Evolutionary conservation across 2,113 vertebrate species (phyloP).

Genomic region (Lagopus leucura): DNA sequence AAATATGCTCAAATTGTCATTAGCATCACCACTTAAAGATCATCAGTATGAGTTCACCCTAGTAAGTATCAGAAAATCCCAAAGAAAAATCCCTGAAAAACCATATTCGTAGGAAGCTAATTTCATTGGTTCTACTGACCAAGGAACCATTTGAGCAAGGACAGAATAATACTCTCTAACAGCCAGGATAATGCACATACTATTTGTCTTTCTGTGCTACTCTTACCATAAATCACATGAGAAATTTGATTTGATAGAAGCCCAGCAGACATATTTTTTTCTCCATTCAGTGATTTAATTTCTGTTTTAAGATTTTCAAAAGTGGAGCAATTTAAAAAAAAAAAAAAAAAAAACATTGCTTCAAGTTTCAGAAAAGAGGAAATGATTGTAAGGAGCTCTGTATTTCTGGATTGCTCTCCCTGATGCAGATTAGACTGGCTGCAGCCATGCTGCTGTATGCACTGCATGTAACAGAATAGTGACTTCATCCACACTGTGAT

Average conservation of each 20-base stretch:
- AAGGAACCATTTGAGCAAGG: background rate
- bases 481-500: background rate
- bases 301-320: background rate
- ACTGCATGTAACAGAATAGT: accelerated
- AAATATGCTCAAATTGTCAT: background rate
- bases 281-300: background rate
- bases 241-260: background rate
- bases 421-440: background rate
- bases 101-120: background rate
- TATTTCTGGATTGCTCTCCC: background rate
- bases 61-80: background rate
- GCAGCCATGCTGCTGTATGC: background rate
- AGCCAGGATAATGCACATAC: background rate
- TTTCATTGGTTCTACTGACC: background rate
- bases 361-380: background rate
- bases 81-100: background rate
- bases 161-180: background rate
- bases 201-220: background rate
- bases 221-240: background rate
- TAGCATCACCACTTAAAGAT: background rate
- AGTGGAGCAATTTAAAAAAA: background rate
- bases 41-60: background rate
- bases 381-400: background rate
- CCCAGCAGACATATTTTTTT: background rate
- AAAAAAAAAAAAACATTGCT: background rate